Base-by-base conservation (phyloP, 2,888 invertebrate genomes). In the Tenthredo amoena region DNA sequence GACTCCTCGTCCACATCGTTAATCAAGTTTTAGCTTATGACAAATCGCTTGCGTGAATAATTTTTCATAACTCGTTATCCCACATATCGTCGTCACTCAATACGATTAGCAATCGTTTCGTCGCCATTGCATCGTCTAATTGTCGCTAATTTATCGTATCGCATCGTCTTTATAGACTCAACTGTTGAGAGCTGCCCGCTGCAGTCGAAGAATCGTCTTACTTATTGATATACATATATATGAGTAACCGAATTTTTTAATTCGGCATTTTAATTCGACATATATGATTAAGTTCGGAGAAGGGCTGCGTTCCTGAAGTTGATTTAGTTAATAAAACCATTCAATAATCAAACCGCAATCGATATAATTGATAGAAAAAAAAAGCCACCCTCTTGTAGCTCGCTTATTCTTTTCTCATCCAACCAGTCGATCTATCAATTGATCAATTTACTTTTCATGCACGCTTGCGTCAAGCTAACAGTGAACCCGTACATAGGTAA, bases 151-250 rank as follows among this genome's bases (percentile, higher is more conserved):
- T 62, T 62, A 81, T 81, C 81, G 37, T 81, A 81, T 62, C 81
- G 81, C 40, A 81, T 81, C 47, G 12, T 9, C 5, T 55, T 74
- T 76, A n/a, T 37, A 37, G 21, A 81, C 37, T 21, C 62, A 34
- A 85, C 21, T 88, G 88, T 89, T 90, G 90, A 90, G 90, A 90
- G 90, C 89, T 90, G 89, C 89, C 89, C 88, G 88, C 86, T 86
- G 87, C 87, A 77, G 85, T 86, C 58, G 68, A 40, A 72, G 5
- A 40, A 43, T 21, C 26, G 26, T 40, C 43, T 31, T 34, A 31
- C 18, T 18, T 18, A 72, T 37, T 40, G 40, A 74, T 26, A 74
- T n/a, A n/a, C n/a, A n/a, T n/a, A n/a, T n/a, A n/a, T 43, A 74
- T 74, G n/a, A 74, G 43, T 37, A 37, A 12, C 71, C 37, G n/a